Evolutionary conservation across 2,888 invertebrate genomes (phyloP).

Genomic region (Amphimallon solstitiale): DNA sequence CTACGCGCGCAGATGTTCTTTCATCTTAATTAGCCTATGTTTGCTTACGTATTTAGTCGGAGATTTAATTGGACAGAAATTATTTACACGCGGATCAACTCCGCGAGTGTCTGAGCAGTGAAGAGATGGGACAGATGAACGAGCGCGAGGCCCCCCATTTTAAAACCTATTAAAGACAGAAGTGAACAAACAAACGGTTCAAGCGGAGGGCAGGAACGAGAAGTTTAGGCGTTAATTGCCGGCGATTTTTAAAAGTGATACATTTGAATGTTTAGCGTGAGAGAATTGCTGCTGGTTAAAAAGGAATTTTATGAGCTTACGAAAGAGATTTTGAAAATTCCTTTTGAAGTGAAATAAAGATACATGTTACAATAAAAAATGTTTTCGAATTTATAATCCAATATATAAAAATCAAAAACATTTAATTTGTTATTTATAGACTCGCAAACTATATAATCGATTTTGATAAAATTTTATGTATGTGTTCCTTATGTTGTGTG

Average conservation of each 20-base stretch:
- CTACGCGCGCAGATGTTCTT: constrained; percentile 36
- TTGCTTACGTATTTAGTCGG: constrained; percentile 32
- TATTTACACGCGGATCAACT: constrained; percentile 29
- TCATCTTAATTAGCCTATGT: constrained; percentile 44
- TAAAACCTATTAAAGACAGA: constrained; percentile 10
- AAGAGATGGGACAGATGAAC: neutral
- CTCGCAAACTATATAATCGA: too few relatives aligned
- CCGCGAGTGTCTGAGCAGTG: neutral
- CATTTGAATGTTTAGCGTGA: neutral
- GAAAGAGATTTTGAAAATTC: too few relatives aligned
- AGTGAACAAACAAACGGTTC: neutral
- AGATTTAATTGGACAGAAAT: constrained; percentile 36
- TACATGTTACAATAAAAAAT: too few relatives aligned
- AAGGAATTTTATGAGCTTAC: too few relatives aligned
- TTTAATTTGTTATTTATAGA: too few relatives aligned
- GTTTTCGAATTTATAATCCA: too few relatives aligned
- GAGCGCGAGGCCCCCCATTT: neutral
- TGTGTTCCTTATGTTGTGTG: too few relatives aligned
- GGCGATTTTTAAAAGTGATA: neutral
- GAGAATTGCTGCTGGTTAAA: too few relatives aligned
- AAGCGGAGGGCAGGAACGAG: neutral
- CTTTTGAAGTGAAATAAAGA: neutral
- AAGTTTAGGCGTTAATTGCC: constrained; percentile 12
- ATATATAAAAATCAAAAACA: too few relatives aligned
- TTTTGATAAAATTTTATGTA: too few relatives aligned